A percentile compares a stretch with the other conserved stretches of the same genome.
Evolutionary conservation across 2,113 vertebrate genomes (phyloP).

Genomic region (Mastomys coucha): DNA sequence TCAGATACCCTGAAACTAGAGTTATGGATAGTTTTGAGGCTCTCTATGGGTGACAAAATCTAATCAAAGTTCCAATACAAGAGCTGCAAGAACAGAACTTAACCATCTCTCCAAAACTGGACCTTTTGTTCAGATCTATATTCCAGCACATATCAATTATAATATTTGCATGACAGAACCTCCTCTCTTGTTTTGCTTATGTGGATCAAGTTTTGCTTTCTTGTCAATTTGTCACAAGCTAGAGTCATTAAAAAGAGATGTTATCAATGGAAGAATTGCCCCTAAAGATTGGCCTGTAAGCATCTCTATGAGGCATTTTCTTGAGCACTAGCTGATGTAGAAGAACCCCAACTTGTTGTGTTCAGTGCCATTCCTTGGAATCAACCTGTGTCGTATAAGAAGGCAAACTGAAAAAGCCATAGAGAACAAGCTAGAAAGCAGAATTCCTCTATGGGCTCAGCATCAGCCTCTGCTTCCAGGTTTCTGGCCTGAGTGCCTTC

Average conservation of each 20-base stretch:
- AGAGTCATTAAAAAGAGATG: neutral
- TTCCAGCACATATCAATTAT: conserved; percentile 15
- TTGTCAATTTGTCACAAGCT: neutral
- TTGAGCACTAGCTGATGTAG: neutral
- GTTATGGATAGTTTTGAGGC: neutral
- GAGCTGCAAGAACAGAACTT: neutral
- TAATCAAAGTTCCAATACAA: neutral
- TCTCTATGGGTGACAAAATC: neutral
- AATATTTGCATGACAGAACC: neutral
- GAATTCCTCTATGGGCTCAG: neutral
- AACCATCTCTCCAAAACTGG: neutral
- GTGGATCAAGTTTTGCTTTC: too few relatives aligned
- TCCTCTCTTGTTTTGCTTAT: neutral
- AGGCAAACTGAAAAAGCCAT: neutral
- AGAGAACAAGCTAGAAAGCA: neutral
- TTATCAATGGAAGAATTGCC: neutral
- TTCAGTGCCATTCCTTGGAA: neutral
- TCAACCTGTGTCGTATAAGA: neutral
- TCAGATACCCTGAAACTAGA: neutral
- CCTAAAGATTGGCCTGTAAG: neutral
- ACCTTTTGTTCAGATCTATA: neutral
- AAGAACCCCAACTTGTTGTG: neutral
- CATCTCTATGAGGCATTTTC: neutral
- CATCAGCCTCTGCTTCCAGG: neutral
- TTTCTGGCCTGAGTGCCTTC: neutral